Base-by-base conservation (phyloP, 2,888 invertebrate genomes). In the Lycocerus yunnanus region DNA sequence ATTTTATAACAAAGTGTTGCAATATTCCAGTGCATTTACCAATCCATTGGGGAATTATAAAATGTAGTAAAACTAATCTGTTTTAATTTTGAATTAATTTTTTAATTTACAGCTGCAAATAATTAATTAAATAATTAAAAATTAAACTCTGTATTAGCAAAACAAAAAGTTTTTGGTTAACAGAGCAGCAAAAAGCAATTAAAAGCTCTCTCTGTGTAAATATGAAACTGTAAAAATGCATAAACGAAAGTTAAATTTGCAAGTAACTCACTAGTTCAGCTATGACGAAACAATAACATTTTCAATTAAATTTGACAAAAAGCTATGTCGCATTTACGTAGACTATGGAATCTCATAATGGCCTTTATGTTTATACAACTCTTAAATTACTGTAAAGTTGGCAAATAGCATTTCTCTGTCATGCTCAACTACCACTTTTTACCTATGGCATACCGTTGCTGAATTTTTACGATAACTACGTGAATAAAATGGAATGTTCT, bases 341-440 rank as follows among this genome's bases (percentile, higher is more conserved):
- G 63, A 18, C 58, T 60, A 20, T 70, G 58, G 65, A 43, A 67
- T 70, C 27, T 66, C 71, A 66, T 67, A 66, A 71, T 67, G 66
- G 59, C 71, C 58, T 18, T 27, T 58, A 59, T 71, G 71, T 71
- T 71, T 71, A 71, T 71, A 71, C 66, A 70, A 67, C 71, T 71
- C 71, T 67, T 71, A 67, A 71, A 71, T 71, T 71, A 71, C 71
- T 71, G 66, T 66, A 71, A 58, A 66, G 71, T 71, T 71, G 71
- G 71, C 71, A 67, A 67, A 66, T 58, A 60, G 59, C 66, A 65
- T 70, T 70, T 65, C 58, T 65, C 63, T 70, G 61, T n/a, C 61
- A 63, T 63, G 16, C 18, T 20, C 16, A 20, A 63, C 61, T 63
- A 63, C 61, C 61, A 63, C 61, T 16, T 63, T 63, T 63, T 63